Evolutionary conservation across 2,888 invertebrate species (phyloP).

Genomic region (Polylopha cassiicola): DNA sequence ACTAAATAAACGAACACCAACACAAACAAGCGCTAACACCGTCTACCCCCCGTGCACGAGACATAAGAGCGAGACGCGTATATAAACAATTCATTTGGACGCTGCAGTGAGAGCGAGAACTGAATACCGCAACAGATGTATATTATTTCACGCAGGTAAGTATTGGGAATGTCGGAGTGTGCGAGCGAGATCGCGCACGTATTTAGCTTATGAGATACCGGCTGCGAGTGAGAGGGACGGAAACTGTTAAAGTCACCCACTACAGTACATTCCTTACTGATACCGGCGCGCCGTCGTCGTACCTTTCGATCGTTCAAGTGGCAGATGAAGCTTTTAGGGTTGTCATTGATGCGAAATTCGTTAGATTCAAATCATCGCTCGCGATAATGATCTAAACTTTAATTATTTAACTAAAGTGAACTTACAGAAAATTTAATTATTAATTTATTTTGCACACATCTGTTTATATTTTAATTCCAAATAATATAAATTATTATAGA

Average conservation of each 20-base stretch:
- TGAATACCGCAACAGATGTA: constrained; percentile 71
- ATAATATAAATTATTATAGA: no score
- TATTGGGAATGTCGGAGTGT: constrained; percentile 74
- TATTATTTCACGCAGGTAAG: constrained; percentile 77
- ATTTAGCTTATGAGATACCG: constrained; percentile 71
- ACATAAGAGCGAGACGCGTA: constrained; percentile 60
- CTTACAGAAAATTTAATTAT: no score
- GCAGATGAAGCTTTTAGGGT: constrained; percentile 76
- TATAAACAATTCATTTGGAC: constrained; percentile 70
- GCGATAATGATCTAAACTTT: background rate
- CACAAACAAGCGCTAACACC: constrained; percentile 68
- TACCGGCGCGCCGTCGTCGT: constrained; percentile 70
- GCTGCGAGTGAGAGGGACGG: constrained; percentile 66
- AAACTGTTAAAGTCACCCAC: constrained; percentile 74
- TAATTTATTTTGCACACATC: no score
- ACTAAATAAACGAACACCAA: constrained; percentile 77
- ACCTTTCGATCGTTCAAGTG: constrained; percentile 78
- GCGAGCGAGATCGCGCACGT: constrained; percentile 63
- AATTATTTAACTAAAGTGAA: no score
- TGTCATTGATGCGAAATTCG: constrained; percentile 45
- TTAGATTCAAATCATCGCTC: constrained; percentile 2
- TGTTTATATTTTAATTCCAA: no score
- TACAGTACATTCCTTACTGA: constrained; percentile 75
- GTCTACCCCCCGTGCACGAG: constrained; percentile 75
- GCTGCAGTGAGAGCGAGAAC: constrained; percentile 53